Base-by-base conservation (phyloP, 2,797 vertebrate species). In the Bovichtus diacanthus region DNA sequence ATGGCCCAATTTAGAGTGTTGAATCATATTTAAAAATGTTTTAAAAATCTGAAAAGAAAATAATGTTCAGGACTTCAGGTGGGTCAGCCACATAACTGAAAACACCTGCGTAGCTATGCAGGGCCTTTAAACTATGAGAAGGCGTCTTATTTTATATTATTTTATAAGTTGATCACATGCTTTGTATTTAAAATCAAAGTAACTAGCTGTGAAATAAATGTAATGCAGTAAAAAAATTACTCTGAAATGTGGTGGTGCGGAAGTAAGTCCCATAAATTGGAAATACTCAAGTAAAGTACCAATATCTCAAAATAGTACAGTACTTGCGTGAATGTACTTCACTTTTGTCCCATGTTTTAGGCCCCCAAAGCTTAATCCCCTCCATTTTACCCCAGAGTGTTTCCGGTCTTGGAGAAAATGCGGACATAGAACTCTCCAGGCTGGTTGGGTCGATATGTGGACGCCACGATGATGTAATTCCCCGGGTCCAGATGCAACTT, bases 371-470 rank as follows among this genome's bases (percentile, higher is more conserved):
- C 4, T 12, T 15, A 39, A 60, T 59, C 29, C 50, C 7, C 41
- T 56, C 5, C 19, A 9, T 54, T 84, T 75, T 83, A 95, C 95
- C 92, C 94, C 29, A 95, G 88, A 50, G 91, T 93, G 90, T 95
- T 94, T 81, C 88, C 92, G 1, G 83, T 94, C 89, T 95, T 95
- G 88, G 95, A 94, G 60, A 93, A 95, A 74, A 94, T 90, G 65
- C 96, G 94, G 38, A 96, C 63, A 56, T 94, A 96, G 83, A 96
- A 95, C 5, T 95, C 93, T 66, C 92, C 95, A 0, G 90, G 70
- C 70, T 90, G 84, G 87, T 96, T 95, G 81, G 95, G 91, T 54
- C 85, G 89, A 70, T 86, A 93, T 15, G 93, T 93, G 72, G 95
- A 96, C 0, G 90, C 86, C 65, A 96, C 60, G 2, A 96, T 76